Evolutionary conservation across 2,113 vertebrate genomes (phyloP).

Genomic region (Sinocyclocheilus maitianheensis): DNA sequence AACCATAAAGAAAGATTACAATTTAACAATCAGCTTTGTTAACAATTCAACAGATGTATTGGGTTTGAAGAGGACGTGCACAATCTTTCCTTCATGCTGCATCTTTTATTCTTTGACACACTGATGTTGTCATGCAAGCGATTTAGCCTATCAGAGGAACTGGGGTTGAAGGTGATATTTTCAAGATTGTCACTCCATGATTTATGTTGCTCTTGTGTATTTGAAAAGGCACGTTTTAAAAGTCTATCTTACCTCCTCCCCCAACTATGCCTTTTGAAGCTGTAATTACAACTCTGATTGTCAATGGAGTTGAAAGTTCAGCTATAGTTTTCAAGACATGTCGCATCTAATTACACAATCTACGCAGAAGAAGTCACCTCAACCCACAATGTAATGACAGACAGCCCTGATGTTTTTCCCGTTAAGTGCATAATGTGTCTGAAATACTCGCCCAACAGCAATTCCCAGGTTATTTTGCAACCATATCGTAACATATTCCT

Average conservation of each 20-base stretch:
- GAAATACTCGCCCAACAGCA: background rate
- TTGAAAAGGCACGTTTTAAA: background rate
- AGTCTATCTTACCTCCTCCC: background rate
- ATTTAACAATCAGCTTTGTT: background rate
- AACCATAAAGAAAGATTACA: conserved; percentile 4
- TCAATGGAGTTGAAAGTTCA: background rate
- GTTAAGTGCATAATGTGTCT: background rate
- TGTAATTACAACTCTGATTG: background rate
- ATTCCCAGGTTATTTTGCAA: background rate
- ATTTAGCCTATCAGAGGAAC: background rate
- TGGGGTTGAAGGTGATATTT: conserved; percentile 6
- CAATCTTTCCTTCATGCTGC: background rate
- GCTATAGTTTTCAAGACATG: conserved; percentile 10
- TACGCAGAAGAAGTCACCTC: background rate
- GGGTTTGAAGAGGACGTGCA: background rate
- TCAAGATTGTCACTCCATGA: conserved; percentile 1
- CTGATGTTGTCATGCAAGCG: background rate
- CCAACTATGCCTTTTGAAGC: background rate
- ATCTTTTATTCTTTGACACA: background rate
- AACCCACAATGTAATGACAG: conserved; percentile 14
- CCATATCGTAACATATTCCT: background rate
- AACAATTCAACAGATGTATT: background rate
- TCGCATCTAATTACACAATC: background rate
- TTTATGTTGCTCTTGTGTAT: background rate
- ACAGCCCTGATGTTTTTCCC: background rate